These are phyloP conservation scores for Chydorus sphaericus DNA, from an alignment of 2,888 invertebrate genomes.

Conservation along the genomic window DNA sequence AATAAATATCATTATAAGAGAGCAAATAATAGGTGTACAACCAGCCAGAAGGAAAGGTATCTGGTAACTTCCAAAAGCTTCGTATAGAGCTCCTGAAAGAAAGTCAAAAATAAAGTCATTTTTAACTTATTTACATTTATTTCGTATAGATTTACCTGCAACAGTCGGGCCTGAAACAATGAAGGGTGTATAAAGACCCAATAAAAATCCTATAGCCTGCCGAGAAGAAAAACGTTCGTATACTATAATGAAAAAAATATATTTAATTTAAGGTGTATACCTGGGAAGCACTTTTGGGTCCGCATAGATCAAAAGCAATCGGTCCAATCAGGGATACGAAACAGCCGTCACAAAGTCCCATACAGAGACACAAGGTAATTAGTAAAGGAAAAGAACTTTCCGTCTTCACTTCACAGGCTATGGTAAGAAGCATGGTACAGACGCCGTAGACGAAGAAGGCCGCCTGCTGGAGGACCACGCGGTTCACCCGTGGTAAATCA, in stretches of 20 bases:
- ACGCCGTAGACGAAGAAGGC: slow-evolving; percentile 63
- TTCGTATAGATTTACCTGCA: too few relatives aligned
- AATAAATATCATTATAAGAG: slow-evolving; percentile 39
- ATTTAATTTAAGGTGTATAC: too few relatives aligned
- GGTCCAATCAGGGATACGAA: slow-evolving; percentile 83
- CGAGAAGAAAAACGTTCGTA: too few relatives aligned
- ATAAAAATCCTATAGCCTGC: slow-evolving; percentile 79
- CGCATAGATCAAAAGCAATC: slow-evolving; percentile 80
- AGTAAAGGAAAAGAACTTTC: slow-evolving; percentile 47
- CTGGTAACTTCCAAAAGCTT: slow-evolving; percentile 43
- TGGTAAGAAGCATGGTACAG: slow-evolving; percentile 58
- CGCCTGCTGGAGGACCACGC: slow-evolving; percentile 71
- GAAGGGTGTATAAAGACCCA: slow-evolving; percentile 74
- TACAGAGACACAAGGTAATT: slow-evolving; percentile 52
- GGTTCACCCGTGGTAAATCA: slow-evolving; percentile 60
- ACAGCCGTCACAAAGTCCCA: slow-evolving; percentile 86
- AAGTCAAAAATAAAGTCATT: too few relatives aligned
- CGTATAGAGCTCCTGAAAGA: slow-evolving; percentile 32
- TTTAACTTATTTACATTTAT: too few relatives aligned
- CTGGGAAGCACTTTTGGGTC: slow-evolving; percentile 65
- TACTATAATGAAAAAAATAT: too few relatives aligned
- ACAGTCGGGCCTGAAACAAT: slow-evolving; percentile 73
- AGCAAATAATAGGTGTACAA: slow-evolving; percentile 66
- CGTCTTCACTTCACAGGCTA: too few relatives aligned
- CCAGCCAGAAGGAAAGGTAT: slow-evolving; percentile 70